These are phyloP conservation scores for Glareola pratincola DNA, from an alignment of 2,113 vertebrate genomes.

Conservation along the genomic window DNA sequence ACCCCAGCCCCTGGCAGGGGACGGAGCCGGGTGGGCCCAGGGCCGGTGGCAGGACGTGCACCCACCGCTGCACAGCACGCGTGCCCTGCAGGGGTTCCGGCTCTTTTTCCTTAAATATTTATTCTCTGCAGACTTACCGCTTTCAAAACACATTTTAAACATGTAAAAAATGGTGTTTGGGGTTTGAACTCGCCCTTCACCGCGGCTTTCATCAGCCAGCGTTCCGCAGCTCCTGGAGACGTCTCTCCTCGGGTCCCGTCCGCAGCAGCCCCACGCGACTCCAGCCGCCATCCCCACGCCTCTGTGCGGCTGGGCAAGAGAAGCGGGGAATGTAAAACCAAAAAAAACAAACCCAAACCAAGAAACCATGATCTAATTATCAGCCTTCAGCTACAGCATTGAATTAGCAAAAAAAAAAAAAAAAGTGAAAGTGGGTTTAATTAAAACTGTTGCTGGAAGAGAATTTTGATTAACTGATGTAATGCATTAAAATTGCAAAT, in stretches of 20 bases:
- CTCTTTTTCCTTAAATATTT: neutral
- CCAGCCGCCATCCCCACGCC: neutral
- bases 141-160: neutral
- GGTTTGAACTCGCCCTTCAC: neutral
- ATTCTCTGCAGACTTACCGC: neutral
- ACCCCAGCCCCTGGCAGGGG: neutral
- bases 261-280: neutral
- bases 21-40: neutral
- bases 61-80: too few species aligned
- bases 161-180: neutral
- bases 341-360: neutral
- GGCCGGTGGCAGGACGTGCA: neutral
- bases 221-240: neutral
- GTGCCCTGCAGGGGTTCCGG: too few species aligned
- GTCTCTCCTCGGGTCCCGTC: too few species aligned
- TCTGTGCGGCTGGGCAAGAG: neutral
- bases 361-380: neutral
- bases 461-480: constrained; percentile 58
- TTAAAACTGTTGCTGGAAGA: constrained; percentile 51
- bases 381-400: neutral
- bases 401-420: neutral
- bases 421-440: constrained; percentile 34
- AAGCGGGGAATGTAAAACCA: neutral
- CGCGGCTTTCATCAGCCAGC: neutral
- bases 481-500: constrained; percentile 35